Evolutionary conservation across 2,797 vertebrate species (phyloP).

Genomic region (Danio tinwini): DNA sequence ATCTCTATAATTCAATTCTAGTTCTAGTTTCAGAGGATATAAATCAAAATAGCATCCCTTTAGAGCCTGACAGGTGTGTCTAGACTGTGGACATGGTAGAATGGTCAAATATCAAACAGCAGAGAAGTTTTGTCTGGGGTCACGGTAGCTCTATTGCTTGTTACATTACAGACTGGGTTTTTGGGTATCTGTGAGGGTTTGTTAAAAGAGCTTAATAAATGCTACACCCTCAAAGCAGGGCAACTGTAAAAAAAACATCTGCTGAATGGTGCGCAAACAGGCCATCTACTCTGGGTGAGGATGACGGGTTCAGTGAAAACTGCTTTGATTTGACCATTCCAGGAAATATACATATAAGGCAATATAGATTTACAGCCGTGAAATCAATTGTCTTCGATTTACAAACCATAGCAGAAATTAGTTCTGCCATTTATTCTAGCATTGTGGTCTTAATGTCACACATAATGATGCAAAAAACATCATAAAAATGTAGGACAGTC

Average conservation of each 20-base stretch:
- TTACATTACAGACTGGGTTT: neutral
- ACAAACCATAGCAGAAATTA: neutral
- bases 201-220: neutral
- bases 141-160: neutral
- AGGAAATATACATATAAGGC: neutral
- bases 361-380: neutral
- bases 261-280: neutral
- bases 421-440: neutral
- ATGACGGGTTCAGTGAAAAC: neutral
- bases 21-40: neutral
- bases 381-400: neutral
- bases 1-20: neutral
- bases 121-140: neutral
- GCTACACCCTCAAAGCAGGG: neutral
- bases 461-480: conserved; percentile 16
- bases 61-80: conserved; percentile 13
- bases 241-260: neutral
- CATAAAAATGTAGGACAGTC: neutral
- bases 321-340: neutral
- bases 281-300: neutral
- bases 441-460: neutral
- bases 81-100: neutral
- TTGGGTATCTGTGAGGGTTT: neutral
- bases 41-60: neutral
- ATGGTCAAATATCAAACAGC: neutral